These are phyloP conservation scores for Etia nguti DNA, from an alignment of 2,113 vertebrate species.

Conservation along the genomic window DNA sequence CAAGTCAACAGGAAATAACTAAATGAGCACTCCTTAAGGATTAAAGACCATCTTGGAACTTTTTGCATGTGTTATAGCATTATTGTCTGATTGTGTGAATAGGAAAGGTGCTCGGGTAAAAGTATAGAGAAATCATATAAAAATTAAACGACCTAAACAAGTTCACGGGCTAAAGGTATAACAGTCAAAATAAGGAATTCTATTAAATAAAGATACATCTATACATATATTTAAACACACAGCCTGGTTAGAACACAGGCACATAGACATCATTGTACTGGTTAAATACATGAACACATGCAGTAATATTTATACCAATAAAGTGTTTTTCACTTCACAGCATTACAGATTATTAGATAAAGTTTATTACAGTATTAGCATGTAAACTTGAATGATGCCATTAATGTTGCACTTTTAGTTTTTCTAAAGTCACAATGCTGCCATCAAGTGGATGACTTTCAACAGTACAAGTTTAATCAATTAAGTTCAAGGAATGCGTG, in stretches of 20 bases:
- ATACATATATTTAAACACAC: neutral
- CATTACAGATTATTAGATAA: neutral
- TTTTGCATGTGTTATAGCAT: conserved; percentile 19
- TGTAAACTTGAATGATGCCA: neutral
- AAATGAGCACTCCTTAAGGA: conserved; percentile 42
- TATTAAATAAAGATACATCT: neutral
- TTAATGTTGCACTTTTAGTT: neutral
- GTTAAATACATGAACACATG: neutral
- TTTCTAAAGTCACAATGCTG: conserved; percentile 36
- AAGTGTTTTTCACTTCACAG: neutral
- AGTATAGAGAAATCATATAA: neutral
- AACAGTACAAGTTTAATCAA: neutral
- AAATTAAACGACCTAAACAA: neutral
- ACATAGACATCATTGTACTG: neutral
- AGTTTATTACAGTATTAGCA: neutral
- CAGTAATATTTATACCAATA: neutral
- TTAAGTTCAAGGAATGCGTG: neutral
- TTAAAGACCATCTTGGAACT: conserved; percentile 33
- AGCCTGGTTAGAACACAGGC: neutral
- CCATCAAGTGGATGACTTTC: conserved; percentile 37
- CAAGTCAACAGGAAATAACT: conserved; percentile 56
- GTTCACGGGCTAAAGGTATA: neutral
- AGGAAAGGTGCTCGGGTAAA: neutral
- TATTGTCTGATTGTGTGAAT: conserved; percentile 2
- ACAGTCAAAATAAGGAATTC: neutral